phyloP scores from a whole-genome alignment of 2,888 invertebrate species.

The Drosophila seclusa region DNA sequence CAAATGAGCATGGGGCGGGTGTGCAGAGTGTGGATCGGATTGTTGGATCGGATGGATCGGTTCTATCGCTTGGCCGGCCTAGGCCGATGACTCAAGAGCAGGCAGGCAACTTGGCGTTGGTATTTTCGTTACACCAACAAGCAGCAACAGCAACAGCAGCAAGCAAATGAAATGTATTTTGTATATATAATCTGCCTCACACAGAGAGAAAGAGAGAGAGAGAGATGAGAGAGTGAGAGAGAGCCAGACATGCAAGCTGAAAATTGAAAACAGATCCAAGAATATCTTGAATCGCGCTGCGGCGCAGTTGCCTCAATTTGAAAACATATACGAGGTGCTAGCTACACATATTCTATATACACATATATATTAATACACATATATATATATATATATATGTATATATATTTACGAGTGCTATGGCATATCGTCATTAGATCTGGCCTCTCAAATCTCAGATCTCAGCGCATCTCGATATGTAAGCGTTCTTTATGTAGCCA shows the following conservation, averaged over 20 bases:
- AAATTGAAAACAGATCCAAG: slow-evolving; percentile 84
- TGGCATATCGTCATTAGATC: slow-evolving; percentile 43
- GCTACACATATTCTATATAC: slow-evolving; percentile 4
- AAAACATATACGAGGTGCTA: slow-evolving; percentile 62
- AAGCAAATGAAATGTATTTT: slow-evolving; percentile 51
- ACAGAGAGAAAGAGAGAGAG: slow-evolving; percentile 30
- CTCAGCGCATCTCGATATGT: slow-evolving; percentile 4
- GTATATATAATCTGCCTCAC: slow-evolving; percentile 76
- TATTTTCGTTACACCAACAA: slow-evolving; percentile 81
- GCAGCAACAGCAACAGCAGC: slow-evolving; percentile 16
- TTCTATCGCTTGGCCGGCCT: slow-evolving; percentile 46
- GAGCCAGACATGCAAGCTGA: slow-evolving; percentile 25
- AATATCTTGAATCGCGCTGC: slow-evolving; percentile 82
- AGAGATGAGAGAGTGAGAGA: background rate
- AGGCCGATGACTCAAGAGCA: slow-evolving; percentile 79
- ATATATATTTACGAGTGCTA: background rate
- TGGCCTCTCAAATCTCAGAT: slow-evolving; percentile 3
- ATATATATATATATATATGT: background rate
- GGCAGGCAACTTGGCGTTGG: slow-evolving; percentile 76
- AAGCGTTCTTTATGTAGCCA: background rate
- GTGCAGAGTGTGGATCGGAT: slow-evolving; percentile 14
- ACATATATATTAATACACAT: background rate
- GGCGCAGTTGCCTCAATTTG: slow-evolving; percentile 66
- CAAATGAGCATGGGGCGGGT: slow-evolving; percentile 5
- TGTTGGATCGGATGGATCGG: slow-evolving; percentile 9